These are phyloP conservation scores for Microctonus aethiopoides DNA, from an alignment of 2,888 invertebrate species.

Conservation along the genomic window DNA sequence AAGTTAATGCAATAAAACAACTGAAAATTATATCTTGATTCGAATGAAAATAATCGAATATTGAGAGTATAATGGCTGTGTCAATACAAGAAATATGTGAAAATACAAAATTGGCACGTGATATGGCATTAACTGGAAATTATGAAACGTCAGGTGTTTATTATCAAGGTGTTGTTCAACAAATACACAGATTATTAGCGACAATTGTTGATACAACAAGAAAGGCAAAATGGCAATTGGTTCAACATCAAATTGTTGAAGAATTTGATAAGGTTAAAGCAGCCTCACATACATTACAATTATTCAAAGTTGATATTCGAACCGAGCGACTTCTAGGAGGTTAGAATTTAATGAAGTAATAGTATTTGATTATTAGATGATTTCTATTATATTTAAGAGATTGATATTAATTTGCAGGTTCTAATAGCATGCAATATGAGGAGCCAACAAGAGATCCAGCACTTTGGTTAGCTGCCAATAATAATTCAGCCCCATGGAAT, in stretches of 20 bases:
- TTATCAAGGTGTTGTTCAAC: conserved; percentile 92
- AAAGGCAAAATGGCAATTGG: conserved; percentile 91
- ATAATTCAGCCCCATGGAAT: conserved; percentile 70
- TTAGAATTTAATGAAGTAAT: conserved; percentile 10
- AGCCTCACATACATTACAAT: conserved; percentile 79
- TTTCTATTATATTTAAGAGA: not conserved
- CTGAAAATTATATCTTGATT: not conserved
- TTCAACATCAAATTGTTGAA: conserved; percentile 87
- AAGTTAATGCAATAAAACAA: not conserved
- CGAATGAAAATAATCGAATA: conserved; percentile 17
- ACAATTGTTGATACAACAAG: conserved; percentile 83
- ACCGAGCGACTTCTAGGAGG: conserved; percentile 67
- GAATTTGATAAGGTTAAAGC: conserved; percentile 93
- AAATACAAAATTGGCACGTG: conserved; percentile 93
- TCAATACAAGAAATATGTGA: conserved; percentile 92
- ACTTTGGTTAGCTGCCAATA: conserved; percentile 75
- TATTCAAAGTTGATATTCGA: conserved; percentile 79
- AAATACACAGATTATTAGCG: conserved; percentile 85
- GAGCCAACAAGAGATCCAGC: conserved; percentile 82
- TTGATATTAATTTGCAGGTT: conserved; percentile 45
- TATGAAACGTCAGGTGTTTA: conserved; percentile 95
- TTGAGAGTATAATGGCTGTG: conserved; percentile 78
- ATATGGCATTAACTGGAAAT: conserved; percentile 94
- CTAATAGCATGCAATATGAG: conserved; percentile 68
- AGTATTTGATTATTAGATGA: no score